Percentiles rank a stretch among this genome's conserved stretches.
These are phyloP conservation scores for Ciconia nigra DNA, from an alignment of 2,797 vertebrate genomes.

Conservation along the genomic window DNA sequence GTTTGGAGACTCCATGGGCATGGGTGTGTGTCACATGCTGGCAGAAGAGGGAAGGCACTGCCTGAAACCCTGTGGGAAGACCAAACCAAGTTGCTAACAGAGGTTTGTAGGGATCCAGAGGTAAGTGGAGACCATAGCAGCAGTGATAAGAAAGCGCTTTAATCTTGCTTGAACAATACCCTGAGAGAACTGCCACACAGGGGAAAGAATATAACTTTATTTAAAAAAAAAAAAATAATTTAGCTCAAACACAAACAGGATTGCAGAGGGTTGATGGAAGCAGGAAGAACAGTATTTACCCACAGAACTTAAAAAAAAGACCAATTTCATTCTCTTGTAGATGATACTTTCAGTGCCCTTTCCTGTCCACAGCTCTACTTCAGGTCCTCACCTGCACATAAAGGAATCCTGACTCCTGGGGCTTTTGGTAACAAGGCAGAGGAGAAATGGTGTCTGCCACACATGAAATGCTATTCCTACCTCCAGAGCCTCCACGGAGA, in stretches of 20 bases:
- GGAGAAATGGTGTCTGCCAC: neutral
- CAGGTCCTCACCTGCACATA: neutral
- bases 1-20: neutral
- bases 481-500: neutral
- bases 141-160: neutral
- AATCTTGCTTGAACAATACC: neutral
- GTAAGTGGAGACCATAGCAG: neutral
- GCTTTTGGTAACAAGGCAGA: neutral
- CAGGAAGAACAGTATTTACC: neutral
- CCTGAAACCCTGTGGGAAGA: neutral
- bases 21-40: neutral
- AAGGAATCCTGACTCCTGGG: neutral
- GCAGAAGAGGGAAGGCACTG: neutral
- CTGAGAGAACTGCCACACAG: neutral
- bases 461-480: neutral
- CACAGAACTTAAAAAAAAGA: neutral
- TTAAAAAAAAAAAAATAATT: slow-evolving; percentile 59
- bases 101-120: neutral
- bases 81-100: neutral
- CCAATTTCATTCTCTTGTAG: neutral
- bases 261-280: neutral
- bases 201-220: slow-evolving; percentile 45
- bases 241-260: slow-evolving; percentile 27
- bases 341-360: neutral
- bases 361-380: neutral